These are phyloP conservation scores for Sarcophaga variegata DNA, from an alignment of 2,888 invertebrate species.

Conservation along the genomic window DNA sequence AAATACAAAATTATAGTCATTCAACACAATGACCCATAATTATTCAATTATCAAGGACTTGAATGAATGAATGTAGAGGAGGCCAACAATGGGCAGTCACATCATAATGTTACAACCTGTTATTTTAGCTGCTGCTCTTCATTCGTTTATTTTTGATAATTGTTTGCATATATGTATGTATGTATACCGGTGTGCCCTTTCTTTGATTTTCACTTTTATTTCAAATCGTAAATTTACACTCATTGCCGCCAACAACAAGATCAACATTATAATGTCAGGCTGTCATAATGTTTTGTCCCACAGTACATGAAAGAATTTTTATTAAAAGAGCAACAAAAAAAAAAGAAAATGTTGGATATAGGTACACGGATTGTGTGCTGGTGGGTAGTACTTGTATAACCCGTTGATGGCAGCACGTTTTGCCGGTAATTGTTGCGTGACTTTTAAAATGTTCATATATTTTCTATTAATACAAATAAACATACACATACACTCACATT, in stretches of 20 bases:
- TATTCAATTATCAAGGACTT: constrained; percentile 78
- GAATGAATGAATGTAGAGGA: constrained; percentile 7
- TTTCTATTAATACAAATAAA: constrained; percentile 27
- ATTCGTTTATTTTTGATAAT: constrained; percentile 32
- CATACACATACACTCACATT: neutral
- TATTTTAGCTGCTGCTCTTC: constrained; percentile 18
- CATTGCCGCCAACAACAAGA: constrained; percentile 67
- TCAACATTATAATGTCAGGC: constrained; percentile 50
- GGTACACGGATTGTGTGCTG: constrained; percentile 8
- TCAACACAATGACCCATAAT: constrained; percentile 77
- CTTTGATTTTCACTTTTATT: constrained; percentile 28
- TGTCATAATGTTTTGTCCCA: constrained; percentile 61
- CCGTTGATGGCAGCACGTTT: constrained; percentile 63
- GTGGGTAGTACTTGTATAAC: constrained; percentile 8
- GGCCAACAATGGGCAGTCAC: constrained; percentile 43
- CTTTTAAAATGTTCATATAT: constrained; percentile 73
- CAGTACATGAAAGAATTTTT: constrained; percentile 1
- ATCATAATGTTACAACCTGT: constrained; percentile 49
- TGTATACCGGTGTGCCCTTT: neutral
- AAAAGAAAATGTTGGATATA: neutral
- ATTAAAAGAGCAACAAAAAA: neutral
- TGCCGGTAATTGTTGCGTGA: constrained; percentile 77
- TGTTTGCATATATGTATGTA: neutral
- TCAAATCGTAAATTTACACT: constrained; percentile 71
- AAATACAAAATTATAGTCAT: constrained; percentile 61